Evolutionary conservation across 2,113 vertebrate genomes (phyloP).

Genomic region (Charadrius vociferus): DNA sequence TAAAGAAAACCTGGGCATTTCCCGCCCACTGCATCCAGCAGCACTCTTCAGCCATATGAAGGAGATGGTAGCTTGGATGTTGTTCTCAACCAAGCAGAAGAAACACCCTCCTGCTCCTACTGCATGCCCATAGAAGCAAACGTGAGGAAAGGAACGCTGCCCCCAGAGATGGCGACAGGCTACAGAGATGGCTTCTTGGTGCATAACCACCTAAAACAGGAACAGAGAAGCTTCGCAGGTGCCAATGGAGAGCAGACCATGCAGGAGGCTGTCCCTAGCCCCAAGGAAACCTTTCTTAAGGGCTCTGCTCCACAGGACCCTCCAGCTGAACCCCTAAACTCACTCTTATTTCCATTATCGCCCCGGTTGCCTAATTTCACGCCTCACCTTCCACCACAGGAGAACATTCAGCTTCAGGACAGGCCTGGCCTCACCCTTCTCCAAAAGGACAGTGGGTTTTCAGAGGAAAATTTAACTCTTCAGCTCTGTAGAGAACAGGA

Average conservation of each 20-base stretch:
- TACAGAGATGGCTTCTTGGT: background rate
- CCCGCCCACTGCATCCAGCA: background rate
- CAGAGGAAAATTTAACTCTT: background rate
- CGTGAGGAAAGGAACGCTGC: fast-evolving
- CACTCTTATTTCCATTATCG: background rate
- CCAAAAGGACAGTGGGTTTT: background rate
- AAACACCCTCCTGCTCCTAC: background rate
- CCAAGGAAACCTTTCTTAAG: background rate
- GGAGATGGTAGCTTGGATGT: background rate
- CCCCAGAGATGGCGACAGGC: background rate
- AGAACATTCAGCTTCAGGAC: background rate
- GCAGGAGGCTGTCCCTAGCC: background rate
- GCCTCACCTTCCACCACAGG: background rate
- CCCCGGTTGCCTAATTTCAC: background rate
- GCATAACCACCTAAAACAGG: background rate
- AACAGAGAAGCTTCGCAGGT: background rate
- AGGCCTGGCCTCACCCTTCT: background rate
- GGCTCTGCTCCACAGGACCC: background rate
- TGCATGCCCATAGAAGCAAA: background rate
- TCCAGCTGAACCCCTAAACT: background rate
- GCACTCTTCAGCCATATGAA: background rate
- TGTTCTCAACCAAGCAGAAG: background rate
- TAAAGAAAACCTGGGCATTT: background rate
- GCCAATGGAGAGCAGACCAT: background rate
- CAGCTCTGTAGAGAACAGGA: background rate